Base-by-base conservation (phyloP, 2,888 invertebrate genomes). In the Odontomyia ornata region DNA sequence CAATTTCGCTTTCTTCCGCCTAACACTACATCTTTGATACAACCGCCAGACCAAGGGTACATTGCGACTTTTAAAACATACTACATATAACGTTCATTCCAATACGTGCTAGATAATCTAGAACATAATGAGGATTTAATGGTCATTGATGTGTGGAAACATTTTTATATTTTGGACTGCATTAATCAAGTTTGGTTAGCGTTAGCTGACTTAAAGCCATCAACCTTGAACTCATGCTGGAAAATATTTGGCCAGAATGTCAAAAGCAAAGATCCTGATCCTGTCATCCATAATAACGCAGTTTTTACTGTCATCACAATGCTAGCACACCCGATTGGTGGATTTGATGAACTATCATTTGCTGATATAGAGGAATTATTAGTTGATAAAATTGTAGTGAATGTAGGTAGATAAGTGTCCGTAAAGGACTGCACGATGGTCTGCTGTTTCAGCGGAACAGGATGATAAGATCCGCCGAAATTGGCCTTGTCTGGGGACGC, bases 21-120 rank as follows among this genome's bases (percentile, higher is more conserved):
- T n/a, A 62, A 82, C 80, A 83, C 81, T 28, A 82, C 81, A 75
- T 81, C 80, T 65, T 72, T 82, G 21, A 73, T 83, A 75, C 81
- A 83, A 80, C 82, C 82, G 65, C 65, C 83, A 76, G 80, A 82
- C 77, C 81, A 83, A 80, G 81, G 82, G 67, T 82, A 82, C 73
- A 82, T 82, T 79, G 77, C 81, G 76, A 81, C 80, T 57, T 83
- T 83, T 79, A 83, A 82, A 78, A 80, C 81, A 57, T 80, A 80
- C 60, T 83, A 82, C 77, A 69, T 82, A 3, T 81, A 80, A 73
- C 65, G 69, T 57, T 43, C 76, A 52, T 80, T 80, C 43, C 56
- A 21, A 62, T 78, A 79, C 65, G 79, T 79, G 78, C 77, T 80
- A 72, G 69, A 78, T n/a, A 76, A 79, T 78, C 47, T 78, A 18